These are phyloP conservation scores for Hymenopus coronatus DNA, from an alignment of 2,888 invertebrate species.

Conservation along the genomic window DNA sequence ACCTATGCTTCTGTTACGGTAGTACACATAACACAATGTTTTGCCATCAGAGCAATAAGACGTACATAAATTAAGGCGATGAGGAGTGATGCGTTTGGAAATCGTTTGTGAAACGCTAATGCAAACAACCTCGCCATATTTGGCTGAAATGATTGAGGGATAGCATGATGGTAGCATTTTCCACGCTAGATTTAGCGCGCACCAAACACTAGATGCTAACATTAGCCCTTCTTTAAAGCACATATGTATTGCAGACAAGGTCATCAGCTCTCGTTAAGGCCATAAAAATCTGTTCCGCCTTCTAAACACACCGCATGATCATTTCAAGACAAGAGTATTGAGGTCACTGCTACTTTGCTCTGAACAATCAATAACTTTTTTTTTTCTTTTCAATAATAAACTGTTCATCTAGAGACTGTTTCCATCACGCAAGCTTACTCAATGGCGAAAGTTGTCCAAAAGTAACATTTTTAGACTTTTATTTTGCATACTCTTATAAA, in stretches of 20 bases:
- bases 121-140: neutral
- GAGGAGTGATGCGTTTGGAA: neutral
- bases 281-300: neutral
- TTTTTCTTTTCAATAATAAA: neutral
- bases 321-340: neutral
- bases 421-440: too few relatives aligned
- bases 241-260: neutral
- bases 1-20: neutral
- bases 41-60: neutral
- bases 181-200: neutral
- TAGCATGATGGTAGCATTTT: neutral
- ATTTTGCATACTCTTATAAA: too few relatives aligned
- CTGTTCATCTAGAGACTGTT: too few relatives aligned
- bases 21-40: neutral
- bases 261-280: neutral
- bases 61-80: neutral
- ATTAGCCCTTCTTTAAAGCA: neutral
- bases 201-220: neutral
- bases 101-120: neutral
- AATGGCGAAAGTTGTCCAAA: too few relatives aligned
- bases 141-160: neutral
- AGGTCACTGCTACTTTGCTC: neutral
- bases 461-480: too few relatives aligned
- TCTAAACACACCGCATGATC: neutral
- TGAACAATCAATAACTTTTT: neutral